phyloP scores from a whole-genome alignment of 2,113 vertebrate species.

The Arizona elegans region DNA sequence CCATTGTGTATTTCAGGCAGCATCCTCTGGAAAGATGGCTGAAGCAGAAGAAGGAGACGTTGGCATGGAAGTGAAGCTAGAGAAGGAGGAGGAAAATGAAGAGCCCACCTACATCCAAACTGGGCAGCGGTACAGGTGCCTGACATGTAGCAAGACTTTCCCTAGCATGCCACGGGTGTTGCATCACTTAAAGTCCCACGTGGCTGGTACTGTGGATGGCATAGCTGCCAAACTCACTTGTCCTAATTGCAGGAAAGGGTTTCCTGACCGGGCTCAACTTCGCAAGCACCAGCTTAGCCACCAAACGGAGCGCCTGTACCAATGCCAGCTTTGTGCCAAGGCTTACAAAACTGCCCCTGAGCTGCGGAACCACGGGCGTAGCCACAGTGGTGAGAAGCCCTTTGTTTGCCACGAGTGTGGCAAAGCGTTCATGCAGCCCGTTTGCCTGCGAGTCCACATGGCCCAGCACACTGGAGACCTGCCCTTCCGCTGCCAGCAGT shows the following conservation, averaged over 20 bases:
- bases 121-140: conserved; percentile 76
- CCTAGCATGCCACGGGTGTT: conserved; percentile 71
- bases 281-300: conserved; percentile 78
- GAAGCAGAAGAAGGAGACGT: background rate
- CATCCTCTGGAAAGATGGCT: conserved; percentile 45
- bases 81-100: conserved; percentile 34
- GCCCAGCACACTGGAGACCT: conserved; percentile 84
- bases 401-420: conserved; percentile 84
- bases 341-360: conserved; percentile 81
- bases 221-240: conserved; percentile 57
- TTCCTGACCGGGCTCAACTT: conserved; percentile 81
- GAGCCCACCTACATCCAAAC: conserved; percentile 58
- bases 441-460: conserved; percentile 85
- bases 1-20: conserved; percentile 27
- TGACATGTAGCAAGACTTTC: conserved; percentile 77
- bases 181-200: conserved; percentile 74
- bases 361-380: conserved; percentile 82
- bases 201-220: conserved; percentile 46
- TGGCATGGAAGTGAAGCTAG: conserved; percentile 24
- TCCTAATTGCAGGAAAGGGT: conserved; percentile 81
- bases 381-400: conserved; percentile 80
- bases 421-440: conserved; percentile 88
- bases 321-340: conserved; percentile 79
- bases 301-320: conserved; percentile 61
- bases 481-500: conserved; percentile 79